Evolutionary conservation across 2,113 vertebrate genomes (phyloP).

Genomic region (Ploceus nigricollis): DNA sequence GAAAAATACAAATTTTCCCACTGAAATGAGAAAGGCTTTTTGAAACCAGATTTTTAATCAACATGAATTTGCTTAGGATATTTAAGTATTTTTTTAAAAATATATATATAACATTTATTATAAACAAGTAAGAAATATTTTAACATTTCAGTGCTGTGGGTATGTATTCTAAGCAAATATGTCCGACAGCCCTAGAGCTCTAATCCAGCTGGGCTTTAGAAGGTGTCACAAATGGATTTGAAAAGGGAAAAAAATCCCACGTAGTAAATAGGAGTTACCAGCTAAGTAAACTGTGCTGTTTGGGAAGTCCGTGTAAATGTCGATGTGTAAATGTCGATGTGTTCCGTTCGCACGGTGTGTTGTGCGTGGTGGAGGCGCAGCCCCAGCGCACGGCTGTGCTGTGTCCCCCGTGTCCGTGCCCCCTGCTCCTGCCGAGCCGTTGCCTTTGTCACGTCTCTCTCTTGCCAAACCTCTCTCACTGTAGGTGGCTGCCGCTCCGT

Average conservation of each 20-base stretch:
- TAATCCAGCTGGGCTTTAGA: not conserved
- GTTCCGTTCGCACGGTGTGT: too few relatives aligned
- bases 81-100: not conserved
- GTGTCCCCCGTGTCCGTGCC: not conserved
- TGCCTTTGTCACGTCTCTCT: not conserved
- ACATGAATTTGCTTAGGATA: not conserved
- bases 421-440: not conserved
- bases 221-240: not conserved
- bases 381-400: rapidly evolving
- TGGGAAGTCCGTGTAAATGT: not conserved
- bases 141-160: rapidly evolving
- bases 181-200: not conserved
- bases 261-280: not conserved
- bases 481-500: conserved; percentile 59
- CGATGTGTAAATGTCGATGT: not conserved
- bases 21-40: not conserved
- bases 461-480: not conserved
- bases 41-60: not conserved
- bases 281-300: not conserved
- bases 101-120: not conserved
- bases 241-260: not conserved
- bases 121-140: not conserved
- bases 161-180: not conserved
- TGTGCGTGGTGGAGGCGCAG: not conserved
- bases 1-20: not conserved